Base-by-base conservation (phyloP, 2,113 vertebrate species). In the Chionomys nivalis region DNA sequence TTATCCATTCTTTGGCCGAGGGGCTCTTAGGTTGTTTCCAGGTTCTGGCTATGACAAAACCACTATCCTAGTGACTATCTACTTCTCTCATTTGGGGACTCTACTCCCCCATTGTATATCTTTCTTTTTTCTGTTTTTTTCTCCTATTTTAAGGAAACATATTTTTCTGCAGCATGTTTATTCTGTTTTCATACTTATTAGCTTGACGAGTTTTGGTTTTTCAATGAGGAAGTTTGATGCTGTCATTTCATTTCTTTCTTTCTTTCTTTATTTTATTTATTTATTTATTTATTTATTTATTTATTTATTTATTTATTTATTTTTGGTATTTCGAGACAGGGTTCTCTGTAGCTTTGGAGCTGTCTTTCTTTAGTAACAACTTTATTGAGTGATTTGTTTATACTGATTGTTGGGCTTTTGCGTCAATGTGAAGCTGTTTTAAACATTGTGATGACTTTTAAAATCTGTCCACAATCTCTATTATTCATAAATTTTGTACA, bases 361-460 rank as follows among this genome's bases (percentile, higher is more conserved):
- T n/a, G n/a, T 77, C 49, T 87, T 13, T 4, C 63, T 70, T 79
- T 19, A 61, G 52, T 81, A 52, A 61, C 17, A 63, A 42, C 17
- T 75, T 75, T 79, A 76, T n/a, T 94, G 58, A 92, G 10, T 87
- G 81, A 91, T 44, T 65, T 33, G 10, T 90, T 90, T 87, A 77
- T 66, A 73, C n/a, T 65, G 31, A 47, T 58, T 55, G 19, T 66
- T 90, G 14, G 90, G n/a, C 6, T 16, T 82, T 47, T 72, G 4
- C 31, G 28, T 73, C 76, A 77, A 55, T 7, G 31, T 81, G 16
- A 44, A 2, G 31, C 23, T 79, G 24, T 16, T 85, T 66, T 75
- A 47, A 79, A 73, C 31, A 58, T 4, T 78, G 28, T 33, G 31
- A 24, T 87, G 55, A 81, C 24, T 9, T 92, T 89, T 78, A 66